Conservation (phyloP, 2,113 vertebrate species). For the Strigops habroptila region DNA sequence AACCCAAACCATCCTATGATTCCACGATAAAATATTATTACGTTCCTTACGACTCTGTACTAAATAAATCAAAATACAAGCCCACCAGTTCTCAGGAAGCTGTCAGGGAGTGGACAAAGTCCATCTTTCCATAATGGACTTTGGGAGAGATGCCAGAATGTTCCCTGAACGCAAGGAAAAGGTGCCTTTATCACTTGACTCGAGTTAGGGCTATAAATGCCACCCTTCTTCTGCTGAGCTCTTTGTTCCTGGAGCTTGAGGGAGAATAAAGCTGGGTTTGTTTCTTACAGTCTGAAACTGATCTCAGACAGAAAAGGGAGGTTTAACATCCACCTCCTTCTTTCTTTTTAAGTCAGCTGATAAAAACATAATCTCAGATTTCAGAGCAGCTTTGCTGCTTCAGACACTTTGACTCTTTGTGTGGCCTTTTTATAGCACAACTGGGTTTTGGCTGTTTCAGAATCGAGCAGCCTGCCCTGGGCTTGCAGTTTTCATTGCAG, state of each 20-base stretch:
- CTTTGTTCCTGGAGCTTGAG: background rate
- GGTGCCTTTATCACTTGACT: background rate
- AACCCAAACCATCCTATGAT: background rate
- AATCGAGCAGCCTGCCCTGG: background rate
- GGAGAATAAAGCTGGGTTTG: constrained; percentile 2
- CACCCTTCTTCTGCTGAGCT: background rate
- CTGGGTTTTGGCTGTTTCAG: background rate
- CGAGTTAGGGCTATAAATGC: background rate
- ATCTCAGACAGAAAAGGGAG: background rate
- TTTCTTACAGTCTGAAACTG: background rate
- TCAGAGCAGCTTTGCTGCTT: background rate
- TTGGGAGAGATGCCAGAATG: background rate
- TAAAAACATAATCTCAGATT: constrained; percentile 2
- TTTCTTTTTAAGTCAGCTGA: background rate
- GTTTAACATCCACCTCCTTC: background rate
- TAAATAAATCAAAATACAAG: background rate
- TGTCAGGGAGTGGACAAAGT: background rate
- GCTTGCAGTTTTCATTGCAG: background rate
- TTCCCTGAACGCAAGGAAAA: background rate
- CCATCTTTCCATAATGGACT: background rate
- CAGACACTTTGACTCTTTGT: background rate
- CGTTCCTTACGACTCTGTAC: background rate
- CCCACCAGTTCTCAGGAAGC: background rate
- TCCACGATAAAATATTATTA: background rate
- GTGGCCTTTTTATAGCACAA: background rate